Evolutionary conservation across 2,113 vertebrate species (phyloP), one percentile per base, ranked within the genome.

Genomic region (Pheucticus melanocephalus): DNA sequence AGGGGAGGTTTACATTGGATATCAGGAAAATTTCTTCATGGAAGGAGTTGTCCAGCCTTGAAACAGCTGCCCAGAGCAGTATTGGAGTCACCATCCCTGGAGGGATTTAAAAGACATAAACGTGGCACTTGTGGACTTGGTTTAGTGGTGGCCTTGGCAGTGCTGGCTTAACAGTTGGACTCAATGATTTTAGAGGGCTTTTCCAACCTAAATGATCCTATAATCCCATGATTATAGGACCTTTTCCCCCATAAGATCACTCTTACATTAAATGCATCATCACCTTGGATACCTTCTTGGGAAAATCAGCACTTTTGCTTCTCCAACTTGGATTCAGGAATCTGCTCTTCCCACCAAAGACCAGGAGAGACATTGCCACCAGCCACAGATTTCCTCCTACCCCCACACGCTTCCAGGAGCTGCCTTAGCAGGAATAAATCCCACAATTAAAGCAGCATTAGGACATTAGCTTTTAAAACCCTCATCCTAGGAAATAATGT

Each of bases 361-460:
- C 44, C 44, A 48, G 33, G 12, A 1, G 0, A 84, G 10, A 25
- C 11, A 0, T 24, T 27, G 15, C 13, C 82, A 63, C 47, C 0
- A 0, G 20, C n/a, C 45, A 30, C 21, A 0, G 0, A 61, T 66
- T 71, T 54, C 51, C 57, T 75, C 30, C 72, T 25, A 31, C 20
- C 42, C n/a, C 5, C 12, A 7, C 1, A 1, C 6, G 16, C 24
- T 65, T 90, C 76, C 88, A 92, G 70, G 76, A 82, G 22, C 79
- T 68, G 70, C 64, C 37, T 65, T 44, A 83, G 39, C 19, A 72
- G 31, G 39, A 81, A 97, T 95, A 97, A 97, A 97, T 96, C 92
- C 16, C 4, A 65, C 94, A 96, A 96, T 97, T 97, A 97, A 96
- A 95, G 51, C 50, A 78, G 90, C 90, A 94, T 95, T 94, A 96